These are phyloP conservation scores for Parazoanthus swiftii DNA, from an alignment of 92 coral and sea anemone species.

Conservation along the genomic window DNA sequence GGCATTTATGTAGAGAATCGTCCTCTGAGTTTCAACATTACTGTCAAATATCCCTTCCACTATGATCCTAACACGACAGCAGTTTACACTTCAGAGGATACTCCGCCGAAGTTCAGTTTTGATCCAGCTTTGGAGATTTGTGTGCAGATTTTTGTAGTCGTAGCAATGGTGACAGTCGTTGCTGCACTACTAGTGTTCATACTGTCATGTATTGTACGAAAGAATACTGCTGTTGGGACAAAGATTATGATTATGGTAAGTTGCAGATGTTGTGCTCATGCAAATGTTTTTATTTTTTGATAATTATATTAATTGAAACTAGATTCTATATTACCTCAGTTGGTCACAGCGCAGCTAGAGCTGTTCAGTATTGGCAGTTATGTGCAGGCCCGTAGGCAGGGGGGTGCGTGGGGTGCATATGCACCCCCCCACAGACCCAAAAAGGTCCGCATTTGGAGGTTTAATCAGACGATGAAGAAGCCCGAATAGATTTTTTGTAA, in stretches of 20 bases:
- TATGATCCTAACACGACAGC: slow-evolving; percentile 68
- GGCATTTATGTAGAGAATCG: slow-evolving; percentile 48
- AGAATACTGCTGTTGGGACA: slow-evolving; percentile 45
- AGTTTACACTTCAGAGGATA: slow-evolving; percentile 64
- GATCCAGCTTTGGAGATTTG: slow-evolving; percentile 74
- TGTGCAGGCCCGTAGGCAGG: no score
- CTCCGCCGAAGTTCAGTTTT: slow-evolving; percentile 68
- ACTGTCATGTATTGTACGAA: slow-evolving; percentile 58
- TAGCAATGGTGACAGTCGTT: slow-evolving; percentile 51
- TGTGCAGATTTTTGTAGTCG: slow-evolving; percentile 73
- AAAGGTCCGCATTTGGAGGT: no score
- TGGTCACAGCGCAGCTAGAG: no score
- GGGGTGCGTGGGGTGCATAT: no score
- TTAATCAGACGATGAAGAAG: no score
- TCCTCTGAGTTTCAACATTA: slow-evolving; percentile 62
- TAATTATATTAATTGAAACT: not conserved
- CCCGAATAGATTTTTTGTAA: no score
- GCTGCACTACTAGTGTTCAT: slow-evolving; percentile 56
- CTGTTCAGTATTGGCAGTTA: no score
- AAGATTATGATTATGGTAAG: slow-evolving; percentile 67
- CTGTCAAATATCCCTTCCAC: slow-evolving; percentile 75
- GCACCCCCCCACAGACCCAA: no score
- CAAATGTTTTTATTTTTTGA: not conserved
- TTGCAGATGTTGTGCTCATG: not conserved
- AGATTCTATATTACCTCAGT: no score